Conservation (phyloP, 2,888 invertebrate genomes). For the Prosopocoilus inquinatus region DNA sequence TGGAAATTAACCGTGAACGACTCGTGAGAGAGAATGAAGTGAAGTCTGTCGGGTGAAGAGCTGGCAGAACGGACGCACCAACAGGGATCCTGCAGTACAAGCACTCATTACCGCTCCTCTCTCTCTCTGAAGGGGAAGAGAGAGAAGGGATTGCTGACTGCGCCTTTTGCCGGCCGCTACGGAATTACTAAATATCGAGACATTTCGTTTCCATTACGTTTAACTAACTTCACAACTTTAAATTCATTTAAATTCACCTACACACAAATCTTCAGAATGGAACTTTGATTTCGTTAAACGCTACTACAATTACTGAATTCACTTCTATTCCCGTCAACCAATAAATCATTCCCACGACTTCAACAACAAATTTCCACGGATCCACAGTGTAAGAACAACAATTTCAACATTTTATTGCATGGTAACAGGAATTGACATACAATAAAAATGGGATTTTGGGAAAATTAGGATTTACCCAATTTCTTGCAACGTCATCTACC, state of each 20-base stretch:
- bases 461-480: too few relatives aligned
- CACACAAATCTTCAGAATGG: neutral
- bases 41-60: conserved; percentile 31
- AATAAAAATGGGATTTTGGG: too few relatives aligned
- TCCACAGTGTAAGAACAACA: too few relatives aligned
- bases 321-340: too few relatives aligned
- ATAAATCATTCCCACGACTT: too few relatives aligned
- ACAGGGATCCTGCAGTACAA: conserved; percentile 44
- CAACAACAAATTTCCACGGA: too few relatives aligned
- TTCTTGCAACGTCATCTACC: too few relatives aligned
- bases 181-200: conserved; percentile 42
- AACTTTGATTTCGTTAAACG: too few relatives aligned
- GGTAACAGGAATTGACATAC: too few relatives aligned
- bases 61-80: conserved; percentile 28
- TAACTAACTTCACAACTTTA: conserved; percentile 22
- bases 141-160: conserved; percentile 32
- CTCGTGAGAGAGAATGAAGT: conserved; percentile 33
- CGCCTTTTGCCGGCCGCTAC: conserved; percentile 36
- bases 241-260: conserved; percentile 16
- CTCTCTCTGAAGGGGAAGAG: conserved; percentile 12
- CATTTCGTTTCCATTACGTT: conserved; percentile 28
- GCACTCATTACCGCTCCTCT: conserved; percentile 40
- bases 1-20: conserved; percentile 47
- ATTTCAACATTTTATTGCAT: too few relatives aligned
- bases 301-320: too few relatives aligned